Evolutionary conservation across 2,113 vertebrate genomes (phyloP).

Genomic region (Anser cygnoides): DNA sequence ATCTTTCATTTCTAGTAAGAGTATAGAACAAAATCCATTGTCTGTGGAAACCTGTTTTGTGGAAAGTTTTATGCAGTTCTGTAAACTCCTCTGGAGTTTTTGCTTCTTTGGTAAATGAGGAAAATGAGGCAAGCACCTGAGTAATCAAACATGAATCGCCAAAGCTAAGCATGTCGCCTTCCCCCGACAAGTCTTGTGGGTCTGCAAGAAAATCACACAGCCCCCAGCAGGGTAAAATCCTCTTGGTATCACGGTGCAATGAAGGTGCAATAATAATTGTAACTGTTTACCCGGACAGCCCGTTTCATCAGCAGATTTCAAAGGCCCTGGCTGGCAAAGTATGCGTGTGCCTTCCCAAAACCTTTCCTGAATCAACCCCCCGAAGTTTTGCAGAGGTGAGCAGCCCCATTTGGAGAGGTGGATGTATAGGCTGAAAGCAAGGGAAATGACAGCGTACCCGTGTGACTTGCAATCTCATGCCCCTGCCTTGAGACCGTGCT

Average conservation of each 20-base stretch:
- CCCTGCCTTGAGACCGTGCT: fast-evolving
- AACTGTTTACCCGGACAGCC: fast-evolving
- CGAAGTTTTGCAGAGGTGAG: neutral
- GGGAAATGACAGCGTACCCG: too few relatives aligned
- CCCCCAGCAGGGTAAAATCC: neutral
- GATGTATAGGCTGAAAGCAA: too few relatives aligned
- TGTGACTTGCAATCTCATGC: fast-evolving
- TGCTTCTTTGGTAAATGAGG: neutral
- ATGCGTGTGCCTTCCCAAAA: fast-evolving
- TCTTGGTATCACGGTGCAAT: neutral
- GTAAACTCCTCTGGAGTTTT: neutral
- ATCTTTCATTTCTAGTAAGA: neutral
- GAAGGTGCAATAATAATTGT: fast-evolving
- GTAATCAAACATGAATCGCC: neutral
- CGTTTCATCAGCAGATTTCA: fast-evolving
- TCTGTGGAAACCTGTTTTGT: neutral
- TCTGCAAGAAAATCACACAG: neutral
- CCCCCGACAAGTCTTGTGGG: neutral
- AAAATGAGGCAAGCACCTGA: neutral
- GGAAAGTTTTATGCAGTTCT: neutral
- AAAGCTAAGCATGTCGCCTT: neutral
- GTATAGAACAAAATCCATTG: neutral
- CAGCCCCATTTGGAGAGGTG: too few relatives aligned
- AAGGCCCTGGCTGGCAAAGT: neutral
- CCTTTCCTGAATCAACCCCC: neutral